These are phyloP conservation scores for Cabera pusaria DNA, from an alignment of 2,888 invertebrate species.

Conservation along the genomic window DNA sequence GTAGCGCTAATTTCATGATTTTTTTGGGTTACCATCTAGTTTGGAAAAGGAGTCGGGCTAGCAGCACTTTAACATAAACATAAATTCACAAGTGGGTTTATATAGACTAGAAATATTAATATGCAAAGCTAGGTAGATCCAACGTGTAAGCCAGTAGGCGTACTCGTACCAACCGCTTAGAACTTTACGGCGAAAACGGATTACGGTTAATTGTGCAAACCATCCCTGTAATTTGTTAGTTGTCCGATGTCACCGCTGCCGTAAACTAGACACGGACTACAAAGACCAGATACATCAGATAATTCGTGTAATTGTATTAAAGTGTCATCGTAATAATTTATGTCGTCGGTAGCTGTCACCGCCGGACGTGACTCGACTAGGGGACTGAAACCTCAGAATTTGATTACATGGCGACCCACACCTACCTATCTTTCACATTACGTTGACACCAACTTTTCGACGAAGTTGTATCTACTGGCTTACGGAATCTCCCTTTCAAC, in stretches of 20 bases:
- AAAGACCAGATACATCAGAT: slow-evolving; percentile 26
- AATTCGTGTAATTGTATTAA: slow-evolving; percentile 28
- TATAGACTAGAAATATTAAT: background rate
- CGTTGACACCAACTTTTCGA: slow-evolving; percentile 9
- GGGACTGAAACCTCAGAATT: slow-evolving; percentile 24
- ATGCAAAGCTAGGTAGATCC: slow-evolving; percentile 10
- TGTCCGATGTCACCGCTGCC: slow-evolving; percentile 5
- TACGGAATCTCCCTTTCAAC: too few species aligned
- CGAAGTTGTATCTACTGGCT: background rate
- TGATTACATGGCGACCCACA: slow-evolving; percentile 28
- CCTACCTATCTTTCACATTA: slow-evolving; percentile 21
- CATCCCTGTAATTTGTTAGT: slow-evolving; percentile 11
- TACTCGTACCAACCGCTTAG: slow-evolving; percentile 3
- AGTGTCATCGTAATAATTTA: slow-evolving; percentile 27
- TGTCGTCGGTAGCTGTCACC: slow-evolving; percentile 22
- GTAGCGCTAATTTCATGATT: too few species aligned
- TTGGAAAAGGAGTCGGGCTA: too few species aligned
- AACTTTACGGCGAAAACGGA: slow-evolving; percentile 7
- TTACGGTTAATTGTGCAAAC: slow-evolving; percentile 6
- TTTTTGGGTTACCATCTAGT: too few species aligned
- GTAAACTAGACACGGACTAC: slow-evolving; percentile 18
- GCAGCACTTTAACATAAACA: too few species aligned
- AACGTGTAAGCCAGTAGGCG: slow-evolving; percentile 12
- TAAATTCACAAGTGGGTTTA: background rate
- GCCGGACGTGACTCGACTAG: slow-evolving; percentile 33